Percentiles rank a stretch among this genome's conserved stretches.
Evolutionary conservation across 2,797 vertebrate genomes (phyloP).

Genomic region (Coracias cyanogaster): DNA sequence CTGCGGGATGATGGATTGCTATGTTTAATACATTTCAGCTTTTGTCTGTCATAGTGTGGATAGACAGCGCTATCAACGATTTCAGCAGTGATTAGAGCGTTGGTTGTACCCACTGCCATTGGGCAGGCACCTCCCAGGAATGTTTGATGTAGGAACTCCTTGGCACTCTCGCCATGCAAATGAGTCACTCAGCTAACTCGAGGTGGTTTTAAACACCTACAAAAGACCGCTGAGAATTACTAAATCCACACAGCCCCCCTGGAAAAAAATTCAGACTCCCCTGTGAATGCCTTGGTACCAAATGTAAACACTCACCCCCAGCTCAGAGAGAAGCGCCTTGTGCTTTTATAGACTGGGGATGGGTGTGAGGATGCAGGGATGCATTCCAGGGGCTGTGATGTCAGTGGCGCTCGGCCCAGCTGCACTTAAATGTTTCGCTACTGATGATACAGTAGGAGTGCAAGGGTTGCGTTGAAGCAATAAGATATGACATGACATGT

Average conservation of each 20-base stretch:
- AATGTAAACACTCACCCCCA: not conserved
- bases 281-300: not conserved
- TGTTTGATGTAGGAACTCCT: conserved; percentile 48
- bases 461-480: conserved; percentile 7
- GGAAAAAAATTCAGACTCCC: not conserved
- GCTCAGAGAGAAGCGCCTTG: not conserved
- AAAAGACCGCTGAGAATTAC: not conserved
- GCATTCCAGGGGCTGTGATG: not conserved
- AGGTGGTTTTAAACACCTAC: conserved; percentile 11
- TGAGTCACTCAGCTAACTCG: not conserved
- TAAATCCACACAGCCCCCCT: not conserved
- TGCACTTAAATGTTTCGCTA: not conserved
- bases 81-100: conserved; percentile 80
- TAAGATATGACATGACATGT: conserved; percentile 65
- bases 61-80: conserved; percentile 84
- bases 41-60: conserved; percentile 86
- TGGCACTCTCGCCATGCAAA: conserved; percentile 4
- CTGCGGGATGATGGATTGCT: conserved; percentile 87
- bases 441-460: not conserved
- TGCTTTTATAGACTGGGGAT: not conserved
- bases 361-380: not conserved
- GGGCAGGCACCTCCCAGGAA: conserved; percentile 75
- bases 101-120: conserved; percentile 73
- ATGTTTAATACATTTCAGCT: conserved; percentile 88
- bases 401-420: not conserved